Evolutionary conservation across 2,888 invertebrate species (phyloP), one percentile per base, ranked within the genome.

Genomic region (Onthophagus sagittarius): DNA sequence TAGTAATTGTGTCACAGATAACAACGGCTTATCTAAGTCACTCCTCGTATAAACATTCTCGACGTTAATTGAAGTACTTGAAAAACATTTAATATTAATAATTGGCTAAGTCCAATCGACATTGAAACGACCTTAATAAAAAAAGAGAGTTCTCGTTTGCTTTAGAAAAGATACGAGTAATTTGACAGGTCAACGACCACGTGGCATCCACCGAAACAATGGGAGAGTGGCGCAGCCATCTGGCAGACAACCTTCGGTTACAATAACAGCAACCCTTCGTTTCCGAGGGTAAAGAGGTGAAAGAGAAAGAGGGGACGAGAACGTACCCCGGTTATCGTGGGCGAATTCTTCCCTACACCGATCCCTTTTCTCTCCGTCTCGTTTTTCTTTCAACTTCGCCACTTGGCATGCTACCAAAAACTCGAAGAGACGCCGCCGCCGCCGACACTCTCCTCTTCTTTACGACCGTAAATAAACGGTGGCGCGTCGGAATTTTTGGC

Each of bases 121-220:
- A 7, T 53, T 53, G 39, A 53, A 23, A 53, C 39, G 39, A 53
- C 39, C 39, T 53, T 53, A 53, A 53, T n/a, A n/a, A 53, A 53
- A 9, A 9, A 9, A 53, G 7, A 7, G 7, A 53, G 9, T 4
- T 53, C 39, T 53, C 39, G 39, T 9, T 53, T 7, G 11, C 9
- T 53, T 53, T 53, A 53, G 7, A 53, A 11, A 4, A 53, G 11
- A 7, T 7, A 53, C 2, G 39, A 53, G 11, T 69, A 70, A 69
- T 63, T 74, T 69, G 63, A 70, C 69, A 64, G 76, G 76, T 76
- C 76, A 74, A 75, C 72, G 77, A 76, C 76, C 77, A 72, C 71
- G 71, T 72, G 76, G 73, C 70, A 74, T 73, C 75, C 71, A 75
- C 23, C 74, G 74, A 77, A 76, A 77, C 77, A 77, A 77, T 76